Evolutionary conservation across 1,140 invertebrate species (phyloP), one percentile per base, ranked within the genome.

Genomic region (Drosophila kanapiae): DNA sequence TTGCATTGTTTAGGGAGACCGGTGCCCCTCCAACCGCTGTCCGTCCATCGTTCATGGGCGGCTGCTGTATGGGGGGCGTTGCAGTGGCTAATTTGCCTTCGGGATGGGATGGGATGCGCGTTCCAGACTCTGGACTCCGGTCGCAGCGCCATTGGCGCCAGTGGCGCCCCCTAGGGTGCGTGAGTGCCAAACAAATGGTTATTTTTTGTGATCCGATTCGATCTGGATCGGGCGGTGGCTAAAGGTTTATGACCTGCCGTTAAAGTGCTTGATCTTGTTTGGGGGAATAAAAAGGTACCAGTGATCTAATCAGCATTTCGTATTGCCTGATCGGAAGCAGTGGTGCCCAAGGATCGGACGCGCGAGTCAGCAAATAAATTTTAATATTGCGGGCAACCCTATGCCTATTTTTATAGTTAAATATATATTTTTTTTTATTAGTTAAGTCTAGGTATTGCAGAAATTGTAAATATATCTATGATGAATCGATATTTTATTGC

Each of bases 161-260:
- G 54, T 68, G 77, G 69, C 74, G 77, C 80, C 80, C 76, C 84
- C 77, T 70, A 65, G 48, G 45, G 72, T 49, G 80, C 45, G 40
- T 37, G 70, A 69, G 62, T 86, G 67, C 72, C 78, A 86, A 86
- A 86, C 65, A 88, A 86, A 88, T 83, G 75, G 82, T 85, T 86
- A 62, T 47, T 56, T 53, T 63, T 86, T 75, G 62, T 60, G 68
- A 80, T 62, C 43, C 65, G 49, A 80, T 77, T 64, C 49, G 81
- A 67, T 54, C 43, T 75, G 75, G 59, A 43, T 27, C 1, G 16
- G 47, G 13, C 16, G 45, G 38, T 27, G 62, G 47, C 11, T 70
- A 42, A 58, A 29, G 14, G 38, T 11, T 42, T 58, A 4, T 62
- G 45, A 10, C 37, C 29, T 6, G 9, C 16, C 13, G 35, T 51